A percentile compares a stretch with the other conserved stretches of the same genome.
These are phyloP conservation scores for Capromys pilorides DNA, from an alignment of 2,797 vertebrate species.

Conservation along the genomic window DNA sequence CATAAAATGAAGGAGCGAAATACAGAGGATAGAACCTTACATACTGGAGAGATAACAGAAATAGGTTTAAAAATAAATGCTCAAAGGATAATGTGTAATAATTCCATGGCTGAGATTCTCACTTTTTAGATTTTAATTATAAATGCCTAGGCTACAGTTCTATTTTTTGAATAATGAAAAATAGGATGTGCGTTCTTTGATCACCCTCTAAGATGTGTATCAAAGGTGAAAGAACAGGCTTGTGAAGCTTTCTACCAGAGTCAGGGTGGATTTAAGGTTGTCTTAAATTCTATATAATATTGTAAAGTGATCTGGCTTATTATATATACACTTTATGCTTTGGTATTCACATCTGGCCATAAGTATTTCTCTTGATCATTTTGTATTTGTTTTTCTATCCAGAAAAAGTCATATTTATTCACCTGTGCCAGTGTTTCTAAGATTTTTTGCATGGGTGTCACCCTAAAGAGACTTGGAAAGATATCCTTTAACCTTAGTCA, in stretches of 20 bases:
- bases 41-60: constrained; percentile 59
- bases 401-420: neutral
- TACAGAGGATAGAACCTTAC: constrained; percentile 48
- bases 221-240: neutral
- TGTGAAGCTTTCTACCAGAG: neutral
- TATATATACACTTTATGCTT: constrained; percentile 37
- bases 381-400: neutral
- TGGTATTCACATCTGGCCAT: neutral
- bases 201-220: neutral
- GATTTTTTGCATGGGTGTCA: neutral
- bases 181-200: constrained; percentile 2
- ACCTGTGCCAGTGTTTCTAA: neutral
- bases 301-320: constrained; percentile 37
- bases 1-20: constrained; percentile 57
- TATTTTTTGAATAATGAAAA: constrained; percentile 38
- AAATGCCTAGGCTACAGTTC: neutral
- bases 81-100: constrained; percentile 60
- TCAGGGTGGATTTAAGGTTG: neutral
- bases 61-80: constrained; percentile 75
- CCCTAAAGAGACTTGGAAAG: neutral
- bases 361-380: constrained; percentile 47
- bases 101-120: neutral
- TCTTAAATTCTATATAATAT: constrained; percentile 20
- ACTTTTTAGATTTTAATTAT: constrained; percentile 52
- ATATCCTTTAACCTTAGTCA: neutral